Percentiles rank a stretch among this genome's conserved stretches.
Evolutionary conservation across 2,888 invertebrate species (phyloP).

Genomic region (Drosophila trichaetosa): DNA sequence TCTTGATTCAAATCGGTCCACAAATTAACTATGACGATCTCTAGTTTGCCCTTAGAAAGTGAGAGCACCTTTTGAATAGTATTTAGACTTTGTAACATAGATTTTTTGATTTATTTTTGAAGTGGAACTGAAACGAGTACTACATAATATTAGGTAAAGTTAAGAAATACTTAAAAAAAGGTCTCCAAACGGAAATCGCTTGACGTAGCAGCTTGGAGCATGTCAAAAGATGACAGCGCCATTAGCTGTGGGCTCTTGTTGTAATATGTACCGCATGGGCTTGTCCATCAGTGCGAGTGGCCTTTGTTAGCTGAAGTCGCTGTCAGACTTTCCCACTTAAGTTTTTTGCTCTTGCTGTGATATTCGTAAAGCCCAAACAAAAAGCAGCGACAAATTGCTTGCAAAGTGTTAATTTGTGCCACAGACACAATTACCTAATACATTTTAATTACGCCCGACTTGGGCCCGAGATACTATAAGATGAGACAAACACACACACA

Average conservation of each 20-base stretch:
- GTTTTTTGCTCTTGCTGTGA: conserved; percentile 18
- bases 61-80: background rate
- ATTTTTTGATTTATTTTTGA: background rate
- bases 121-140: background rate
- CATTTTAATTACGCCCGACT: conserved; percentile 71
- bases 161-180: background rate
- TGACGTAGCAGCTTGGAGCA: background rate
- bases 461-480: conserved; percentile 39
- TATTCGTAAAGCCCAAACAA: conserved; percentile 45
- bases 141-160: background rate
- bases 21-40: background rate
- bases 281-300: conserved; percentile 24
- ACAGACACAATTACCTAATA: conserved; percentile 79
- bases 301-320: conserved; percentile 32
- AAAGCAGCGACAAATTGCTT: conserved; percentile 70
- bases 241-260: conserved; percentile 24
- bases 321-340: conserved; percentile 35
- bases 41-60: background rate
- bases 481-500: conserved; percentile 39
- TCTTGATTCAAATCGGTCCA: background rate
- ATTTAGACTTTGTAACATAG: background rate
- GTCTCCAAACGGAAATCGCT: background rate
- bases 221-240: conserved; percentile 12
- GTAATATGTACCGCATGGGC: conserved; percentile 18
- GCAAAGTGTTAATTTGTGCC: conserved; percentile 76